phyloP scores from a whole-genome alignment of 2,797 vertebrate genomes.

The Eremophila alpestris region DNA sequence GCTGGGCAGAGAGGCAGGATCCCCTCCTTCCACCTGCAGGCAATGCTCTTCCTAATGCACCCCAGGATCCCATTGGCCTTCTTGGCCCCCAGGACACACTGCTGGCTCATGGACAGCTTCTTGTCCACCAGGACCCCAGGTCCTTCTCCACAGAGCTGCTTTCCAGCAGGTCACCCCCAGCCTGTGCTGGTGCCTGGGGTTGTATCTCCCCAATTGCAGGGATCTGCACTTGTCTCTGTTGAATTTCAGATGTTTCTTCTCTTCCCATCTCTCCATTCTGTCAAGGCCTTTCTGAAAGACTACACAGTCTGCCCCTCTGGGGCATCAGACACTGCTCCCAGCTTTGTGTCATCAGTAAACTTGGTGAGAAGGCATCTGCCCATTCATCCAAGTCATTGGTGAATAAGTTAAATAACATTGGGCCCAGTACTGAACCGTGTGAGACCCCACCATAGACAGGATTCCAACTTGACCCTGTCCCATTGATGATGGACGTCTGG shows the following conservation, averaged over 20 bases:
- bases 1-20: accelerated
- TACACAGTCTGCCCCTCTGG: not conserved
- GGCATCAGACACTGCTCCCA: accelerated
- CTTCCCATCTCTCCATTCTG: not conserved
- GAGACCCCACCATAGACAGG: too few relatives aligned
- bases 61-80: not conserved
- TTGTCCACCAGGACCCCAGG: not conserved
- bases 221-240: accelerated
- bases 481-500: not conserved
- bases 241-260: not conserved
- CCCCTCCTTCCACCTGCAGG: accelerated
- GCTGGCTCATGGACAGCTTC: not conserved
- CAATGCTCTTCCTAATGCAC: not conserved
- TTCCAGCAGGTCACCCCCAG: not conserved
- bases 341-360: not conserved
- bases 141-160: not conserved
- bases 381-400: not conserved
- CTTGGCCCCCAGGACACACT: not conserved
- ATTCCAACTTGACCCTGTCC: not conserved
- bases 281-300: not conserved
- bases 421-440: not conserved
- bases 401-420: not conserved
- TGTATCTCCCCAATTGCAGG: accelerated
- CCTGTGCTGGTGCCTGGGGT: not conserved
- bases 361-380: not conserved